phyloP scores from a whole-genome alignment of 2,797 vertebrate species.

The Chanos chanos region DNA sequence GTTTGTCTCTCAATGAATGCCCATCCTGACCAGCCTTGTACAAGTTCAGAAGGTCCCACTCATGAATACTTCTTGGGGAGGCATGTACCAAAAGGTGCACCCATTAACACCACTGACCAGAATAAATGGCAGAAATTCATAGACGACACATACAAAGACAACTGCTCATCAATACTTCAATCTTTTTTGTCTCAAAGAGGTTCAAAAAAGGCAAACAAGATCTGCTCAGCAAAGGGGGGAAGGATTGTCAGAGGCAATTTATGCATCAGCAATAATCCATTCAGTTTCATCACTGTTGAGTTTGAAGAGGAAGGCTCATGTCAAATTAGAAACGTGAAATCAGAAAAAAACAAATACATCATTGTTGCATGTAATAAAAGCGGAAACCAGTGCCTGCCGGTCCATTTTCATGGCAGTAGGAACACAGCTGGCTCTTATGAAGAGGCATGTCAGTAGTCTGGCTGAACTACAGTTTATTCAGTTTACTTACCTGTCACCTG shows the following conservation, averaged over 20 bases:
- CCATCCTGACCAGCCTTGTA: slow-evolving; percentile 20
- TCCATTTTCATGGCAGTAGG: slow-evolving; percentile 31
- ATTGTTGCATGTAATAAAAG: slow-evolving; percentile 24
- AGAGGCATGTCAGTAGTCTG: too few species aligned
- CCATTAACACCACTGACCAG: background rate
- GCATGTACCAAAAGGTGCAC: background rate
- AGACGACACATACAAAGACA: background rate
- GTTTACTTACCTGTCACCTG: too few species aligned
- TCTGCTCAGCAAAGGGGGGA: slow-evolving; percentile 22
- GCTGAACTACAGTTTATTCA: too few species aligned
- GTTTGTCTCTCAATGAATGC: background rate
- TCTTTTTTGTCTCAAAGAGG: slow-evolving; percentile 16
- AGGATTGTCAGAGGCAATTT: background rate
- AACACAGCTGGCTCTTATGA: too few species aligned
- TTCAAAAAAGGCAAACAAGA: slow-evolving; percentile 1
- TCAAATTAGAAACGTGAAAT: background rate
- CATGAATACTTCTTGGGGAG: background rate
- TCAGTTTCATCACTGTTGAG: slow-evolving; percentile 20
- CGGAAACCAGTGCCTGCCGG: background rate
- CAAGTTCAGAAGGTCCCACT: fast-evolving
- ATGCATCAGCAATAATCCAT: slow-evolving; percentile 21
- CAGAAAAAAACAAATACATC: slow-evolving; percentile 2
- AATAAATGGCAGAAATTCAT: slow-evolving; percentile 22
- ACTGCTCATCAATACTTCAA: slow-evolving; percentile 13
- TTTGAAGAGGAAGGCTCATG: background rate